Evolutionary conservation across 2,113 vertebrate species (phyloP).

Genomic region (Mesocricetus auratus): DNA sequence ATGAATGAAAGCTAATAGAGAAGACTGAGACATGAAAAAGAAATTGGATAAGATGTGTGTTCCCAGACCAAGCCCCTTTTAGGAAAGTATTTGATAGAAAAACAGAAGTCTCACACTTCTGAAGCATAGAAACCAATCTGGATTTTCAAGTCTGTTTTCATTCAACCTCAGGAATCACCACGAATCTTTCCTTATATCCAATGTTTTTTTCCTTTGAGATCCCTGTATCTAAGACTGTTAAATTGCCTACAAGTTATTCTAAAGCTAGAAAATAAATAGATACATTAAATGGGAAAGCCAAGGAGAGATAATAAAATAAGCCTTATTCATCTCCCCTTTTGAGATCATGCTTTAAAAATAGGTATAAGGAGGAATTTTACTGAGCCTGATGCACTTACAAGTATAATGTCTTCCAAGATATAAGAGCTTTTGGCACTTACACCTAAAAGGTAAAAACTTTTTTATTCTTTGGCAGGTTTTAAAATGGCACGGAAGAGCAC

Average conservation of each 20-base stretch:
- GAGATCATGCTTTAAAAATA: slow-evolving; percentile 69
- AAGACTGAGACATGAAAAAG: slow-evolving; percentile 24
- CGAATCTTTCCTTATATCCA: neutral
- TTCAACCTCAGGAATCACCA: neutral
- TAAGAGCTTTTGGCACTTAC: slow-evolving; percentile 66
- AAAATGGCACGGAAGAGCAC: slow-evolving; percentile 55
- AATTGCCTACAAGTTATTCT: slow-evolving; percentile 51
- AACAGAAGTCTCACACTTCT: slow-evolving; percentile 10
- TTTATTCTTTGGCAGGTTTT: slow-evolving; percentile 60
- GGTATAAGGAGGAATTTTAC: slow-evolving; percentile 42
- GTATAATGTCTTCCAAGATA: slow-evolving; percentile 62
- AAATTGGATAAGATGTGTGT: neutral
- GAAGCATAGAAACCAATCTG: slow-evolving; percentile 20
- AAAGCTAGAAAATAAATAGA: slow-evolving; percentile 53
- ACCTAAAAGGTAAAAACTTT: slow-evolving; percentile 56
- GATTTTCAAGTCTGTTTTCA: neutral
- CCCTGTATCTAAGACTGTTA: slow-evolving; percentile 15
- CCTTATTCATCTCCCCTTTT: neutral
- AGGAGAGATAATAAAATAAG: slow-evolving; percentile 29
- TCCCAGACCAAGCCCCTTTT: neutral
- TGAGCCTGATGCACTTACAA: slow-evolving; percentile 53
- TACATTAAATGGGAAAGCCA: slow-evolving; percentile 27
- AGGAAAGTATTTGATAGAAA: slow-evolving; percentile 9
- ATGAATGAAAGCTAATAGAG: neutral
- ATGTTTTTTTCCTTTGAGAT: neutral